Evolutionary conservation across 2,113 vertebrate genomes (phyloP), one percentile per base, ranked within the genome.

Genomic region (Hydropotes inermis): DNA sequence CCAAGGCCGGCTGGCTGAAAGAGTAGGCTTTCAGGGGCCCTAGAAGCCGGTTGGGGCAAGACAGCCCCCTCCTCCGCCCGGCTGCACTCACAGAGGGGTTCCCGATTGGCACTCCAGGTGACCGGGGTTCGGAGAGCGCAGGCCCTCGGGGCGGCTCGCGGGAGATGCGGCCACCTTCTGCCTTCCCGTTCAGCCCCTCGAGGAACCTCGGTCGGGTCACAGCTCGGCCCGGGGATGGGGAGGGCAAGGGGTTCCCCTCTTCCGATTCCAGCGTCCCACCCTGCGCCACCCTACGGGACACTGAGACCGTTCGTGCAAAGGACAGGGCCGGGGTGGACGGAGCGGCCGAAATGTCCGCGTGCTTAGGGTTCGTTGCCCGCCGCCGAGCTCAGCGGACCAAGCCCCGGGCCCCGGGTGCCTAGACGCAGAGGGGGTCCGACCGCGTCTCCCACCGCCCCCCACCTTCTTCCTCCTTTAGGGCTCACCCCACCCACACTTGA

Each of bases 381-480:
- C 5, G 12, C 39, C 25, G 13, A 76, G 70, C 21, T 28, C 87
- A 43, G 60, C 6, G 3, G 1, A 87, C 25, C 81, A 43, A 17
- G 27, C 14, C 5, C 58, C 21, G 0, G 10, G 3, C 27, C 6
- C 4, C 39, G 27, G 28, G 55, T 5, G 45, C n/a, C 45, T 36
- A 12, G 16, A 25, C 1, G 30, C 7, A 7, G 61, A 64, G 30
- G 54, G 47, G 3, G 67, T 52, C 78, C 4, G 14, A 45, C 33
- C 0, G 14, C 2, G 4, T 12, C 16, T 50, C 30, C 39, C 17
- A 27, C 60, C 57, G 7, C 21, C 13, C 30, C 23, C 30, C 19
- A 23, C 43, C 74, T 14, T 58, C 5, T 5, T 28, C 50, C 43
- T 33, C 81, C 4, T 11, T 28, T 14, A 6, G 17, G 78, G 28